Evolutionary conservation across 1,140 invertebrate species (phyloP), one percentile per base, ranked within the genome.

Genomic region (Ceratina australensis): DNA sequence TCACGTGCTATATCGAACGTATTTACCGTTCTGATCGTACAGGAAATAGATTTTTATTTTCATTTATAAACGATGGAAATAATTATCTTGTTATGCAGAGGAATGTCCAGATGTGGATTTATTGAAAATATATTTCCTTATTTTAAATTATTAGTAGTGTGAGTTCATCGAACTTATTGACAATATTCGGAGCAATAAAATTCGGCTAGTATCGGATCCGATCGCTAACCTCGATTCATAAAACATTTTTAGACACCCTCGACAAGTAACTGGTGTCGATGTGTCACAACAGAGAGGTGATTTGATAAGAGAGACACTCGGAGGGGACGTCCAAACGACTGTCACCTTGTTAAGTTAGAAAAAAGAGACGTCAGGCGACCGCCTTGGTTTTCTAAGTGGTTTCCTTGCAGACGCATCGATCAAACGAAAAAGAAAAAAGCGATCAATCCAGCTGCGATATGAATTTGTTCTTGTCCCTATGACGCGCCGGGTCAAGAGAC

Each of bases 321-420:
- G 5, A 28, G 13, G 1, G 18, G 42, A 2, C 8, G 15, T 12
- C 3, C 2, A 4, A 16, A 24, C 1, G 0, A 0, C 18, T 33
- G 16, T 20, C 24, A 16, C 0, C 15, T 42, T 8, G 12, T 2
- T 24, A 3, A 28, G 18, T 4, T 22, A 22, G 26, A 16, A 13
- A 20, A 72, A 60, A 49, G 18, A 47, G 0, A 7, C 22, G 33
- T 28, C 20, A 10, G 12, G 12, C 8, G 26, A 4, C 15, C 3
- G n/a, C 13, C n/a, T 54, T 54, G 16, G 50, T 3, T 22, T 28
- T 20, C 3, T 8, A 0, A n/a, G 13, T 18, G 7, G 12, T 13
- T 72, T 52, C n/a, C 24, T 68, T 26, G n/a, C 22, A n/a, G 16
- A n/a, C 22, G n/a, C 75, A 78, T 83, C 80, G 54, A 78, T 81